Percentiles rank a stretch among this genome's conserved stretches.
Conservation (phyloP, 2,113 vertebrate genomes). For the Thalassoma bifasciatum region DNA sequence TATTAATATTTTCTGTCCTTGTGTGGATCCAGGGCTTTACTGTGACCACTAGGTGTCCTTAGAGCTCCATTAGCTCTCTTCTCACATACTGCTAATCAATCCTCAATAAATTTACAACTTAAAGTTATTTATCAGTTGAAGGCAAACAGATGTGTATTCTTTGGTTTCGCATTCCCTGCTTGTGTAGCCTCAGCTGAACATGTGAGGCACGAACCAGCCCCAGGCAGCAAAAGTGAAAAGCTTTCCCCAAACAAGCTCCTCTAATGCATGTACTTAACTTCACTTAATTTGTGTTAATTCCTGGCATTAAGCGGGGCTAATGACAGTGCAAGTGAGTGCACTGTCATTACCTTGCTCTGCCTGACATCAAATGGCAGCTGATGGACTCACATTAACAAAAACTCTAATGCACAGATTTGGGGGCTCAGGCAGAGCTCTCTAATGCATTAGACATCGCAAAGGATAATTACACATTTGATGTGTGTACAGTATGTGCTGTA, state of each 20-base stretch:
- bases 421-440: slow-evolving; percentile 68
- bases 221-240: slow-evolving; percentile 63
- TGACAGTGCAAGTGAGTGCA: slow-evolving; percentile 78
- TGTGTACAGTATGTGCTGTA: slow-evolving; percentile 58
- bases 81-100: slow-evolving; percentile 16
- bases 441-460: slow-evolving; percentile 72
- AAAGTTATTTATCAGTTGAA: slow-evolving; percentile 39
- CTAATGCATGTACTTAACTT: slow-evolving; percentile 83
- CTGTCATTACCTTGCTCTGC: slow-evolving; percentile 79
- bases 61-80: slow-evolving; percentile 48
- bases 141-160: background rate
- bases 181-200: slow-evolving; percentile 20
- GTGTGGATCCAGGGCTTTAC: background rate
- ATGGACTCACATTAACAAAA: slow-evolving; percentile 65
- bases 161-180: slow-evolving; percentile 26
- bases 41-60: slow-evolving; percentile 79
- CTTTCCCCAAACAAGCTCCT: slow-evolving; percentile 74
- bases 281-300: slow-evolving; percentile 84
- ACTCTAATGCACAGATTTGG: slow-evolving; percentile 75
- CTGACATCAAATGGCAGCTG: slow-evolving; percentile 78
- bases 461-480: slow-evolving; percentile 67
- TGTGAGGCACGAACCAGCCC: slow-evolving; percentile 40
- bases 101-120: slow-evolving; percentile 28
- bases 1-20: background rate
- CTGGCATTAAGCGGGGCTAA: slow-evolving; percentile 78